phyloP scores from a whole-genome alignment of 2,888 invertebrate species.

The Perithous albicinctus region DNA sequence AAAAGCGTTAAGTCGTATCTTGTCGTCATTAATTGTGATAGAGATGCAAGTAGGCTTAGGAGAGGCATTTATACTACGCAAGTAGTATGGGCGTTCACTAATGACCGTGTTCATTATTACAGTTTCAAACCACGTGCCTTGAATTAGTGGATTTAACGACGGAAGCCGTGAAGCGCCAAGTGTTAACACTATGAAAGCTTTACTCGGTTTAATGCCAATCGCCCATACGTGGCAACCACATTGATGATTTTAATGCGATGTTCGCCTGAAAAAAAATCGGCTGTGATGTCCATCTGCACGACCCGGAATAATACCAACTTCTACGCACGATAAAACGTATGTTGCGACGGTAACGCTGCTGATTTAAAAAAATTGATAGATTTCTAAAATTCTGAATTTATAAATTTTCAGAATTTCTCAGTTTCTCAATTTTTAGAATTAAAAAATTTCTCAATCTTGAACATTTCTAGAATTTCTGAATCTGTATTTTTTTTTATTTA shows the following conservation, averaged over 20 bases:
- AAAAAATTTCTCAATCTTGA: too few relatives aligned
- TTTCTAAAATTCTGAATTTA: too few relatives aligned
- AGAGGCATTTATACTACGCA: too few relatives aligned
- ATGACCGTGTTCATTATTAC: not conserved
- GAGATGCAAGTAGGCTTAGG: not conserved
- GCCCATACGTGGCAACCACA: conserved; percentile 41
- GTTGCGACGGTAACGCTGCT: not conserved
- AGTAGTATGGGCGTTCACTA: not conserved
- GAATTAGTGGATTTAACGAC: conserved; percentile 9
- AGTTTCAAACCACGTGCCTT: not conserved
- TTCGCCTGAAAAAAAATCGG: not conserved
- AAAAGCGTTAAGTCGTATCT: not conserved
- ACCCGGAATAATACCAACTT: conserved; percentile 55
- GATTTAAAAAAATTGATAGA: too few relatives aligned
- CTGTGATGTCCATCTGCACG: conserved; percentile 20
- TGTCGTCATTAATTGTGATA: conserved; percentile 1
- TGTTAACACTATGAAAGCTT: conserved; percentile 12
- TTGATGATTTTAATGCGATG: conserved; percentile 54
- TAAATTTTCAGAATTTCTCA: too few relatives aligned
- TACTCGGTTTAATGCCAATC: conserved; percentile 15
- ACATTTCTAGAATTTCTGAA: too few relatives aligned
- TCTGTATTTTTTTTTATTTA: too few relatives aligned
- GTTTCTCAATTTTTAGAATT: too few relatives aligned
- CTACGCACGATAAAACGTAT: conserved; percentile 38
- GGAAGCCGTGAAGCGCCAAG: not conserved